These are phyloP conservation scores for Aricia agestis DNA, from an alignment of 1,140 invertebrate genomes.

Conservation along the genomic window DNA sequence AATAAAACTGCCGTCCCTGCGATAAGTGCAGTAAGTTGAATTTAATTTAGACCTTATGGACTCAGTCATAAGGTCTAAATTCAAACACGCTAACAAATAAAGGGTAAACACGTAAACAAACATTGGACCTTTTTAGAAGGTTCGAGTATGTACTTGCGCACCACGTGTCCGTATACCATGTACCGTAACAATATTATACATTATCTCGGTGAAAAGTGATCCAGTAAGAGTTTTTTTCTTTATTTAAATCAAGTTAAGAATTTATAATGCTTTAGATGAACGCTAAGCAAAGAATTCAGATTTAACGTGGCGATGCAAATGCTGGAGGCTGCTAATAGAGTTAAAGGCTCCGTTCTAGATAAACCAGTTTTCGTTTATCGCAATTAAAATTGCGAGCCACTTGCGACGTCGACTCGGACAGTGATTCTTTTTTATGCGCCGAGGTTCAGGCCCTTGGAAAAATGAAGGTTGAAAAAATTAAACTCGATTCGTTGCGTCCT, in stretches of 20 bases:
- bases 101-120: too few relatives aligned
- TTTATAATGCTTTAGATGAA: not conserved
- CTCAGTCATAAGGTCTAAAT: too few relatives aligned
- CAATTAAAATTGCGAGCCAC: constrained; percentile 12
- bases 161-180: too few relatives aligned
- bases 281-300: not conserved
- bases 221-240: not conserved
- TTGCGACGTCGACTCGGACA: not conserved
- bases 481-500: constrained; percentile 46
- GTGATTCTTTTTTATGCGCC: constrained; percentile 8
- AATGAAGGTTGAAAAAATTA: constrained; percentile 33
- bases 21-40: too few relatives aligned
- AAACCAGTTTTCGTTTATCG: constrained; percentile 14
- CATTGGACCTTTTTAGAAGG: too few relatives aligned
- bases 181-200: too few relatives aligned
- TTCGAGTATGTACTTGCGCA: too few relatives aligned
- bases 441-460: constrained; percentile 26
- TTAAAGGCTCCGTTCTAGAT: constrained; percentile 11
- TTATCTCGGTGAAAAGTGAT: not conserved
- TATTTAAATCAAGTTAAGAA: not conserved
- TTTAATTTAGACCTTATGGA: too few relatives aligned
- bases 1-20: too few relatives aligned
- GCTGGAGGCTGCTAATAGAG: constrained; percentile 1
- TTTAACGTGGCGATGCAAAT: not conserved
- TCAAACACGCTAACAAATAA: too few relatives aligned